phyloP scores from a whole-genome alignment of 2,113 vertebrate species.

The Poeciliopsis occidentalis region DNA sequence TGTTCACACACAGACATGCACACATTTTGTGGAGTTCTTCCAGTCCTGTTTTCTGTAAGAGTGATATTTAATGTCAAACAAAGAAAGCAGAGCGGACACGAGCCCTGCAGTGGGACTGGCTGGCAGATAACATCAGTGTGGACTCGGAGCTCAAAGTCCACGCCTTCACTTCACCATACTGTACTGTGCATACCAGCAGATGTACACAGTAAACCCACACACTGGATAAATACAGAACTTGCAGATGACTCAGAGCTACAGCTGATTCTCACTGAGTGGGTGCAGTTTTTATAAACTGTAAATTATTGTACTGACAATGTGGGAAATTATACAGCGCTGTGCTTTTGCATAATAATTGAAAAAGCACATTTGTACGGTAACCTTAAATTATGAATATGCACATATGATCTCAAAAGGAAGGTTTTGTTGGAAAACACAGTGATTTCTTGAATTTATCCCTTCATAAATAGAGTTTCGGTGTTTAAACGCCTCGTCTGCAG shows the following conservation, averaged over 20 bases:
- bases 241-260: conserved; percentile 16
- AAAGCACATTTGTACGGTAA: background rate
- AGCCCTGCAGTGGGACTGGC: conserved; percentile 34
- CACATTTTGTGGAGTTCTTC: conserved; percentile 29
- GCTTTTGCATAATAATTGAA: background rate
- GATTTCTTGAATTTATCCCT: background rate
- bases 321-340: background rate
- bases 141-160: conserved; percentile 10
- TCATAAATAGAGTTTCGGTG: background rate
- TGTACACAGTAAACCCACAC: conserved; percentile 20
- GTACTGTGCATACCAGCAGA: conserved; percentile 3
- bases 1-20: background rate
- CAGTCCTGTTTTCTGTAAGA: conserved; percentile 21
- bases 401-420: background rate
- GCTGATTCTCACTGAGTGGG: background rate
- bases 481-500: background rate
- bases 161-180: conserved; percentile 23
- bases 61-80: conserved; percentile 53
- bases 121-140: conserved; percentile 40
- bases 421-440: background rate
- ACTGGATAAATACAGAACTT: conserved; percentile 3
- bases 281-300: conserved; percentile 9
- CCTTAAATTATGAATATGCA: background rate
- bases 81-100: conserved; percentile 37
- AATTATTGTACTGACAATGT: background rate